Conservation (phyloP, 2,113 vertebrate species). For the Merops nubicus region DNA sequence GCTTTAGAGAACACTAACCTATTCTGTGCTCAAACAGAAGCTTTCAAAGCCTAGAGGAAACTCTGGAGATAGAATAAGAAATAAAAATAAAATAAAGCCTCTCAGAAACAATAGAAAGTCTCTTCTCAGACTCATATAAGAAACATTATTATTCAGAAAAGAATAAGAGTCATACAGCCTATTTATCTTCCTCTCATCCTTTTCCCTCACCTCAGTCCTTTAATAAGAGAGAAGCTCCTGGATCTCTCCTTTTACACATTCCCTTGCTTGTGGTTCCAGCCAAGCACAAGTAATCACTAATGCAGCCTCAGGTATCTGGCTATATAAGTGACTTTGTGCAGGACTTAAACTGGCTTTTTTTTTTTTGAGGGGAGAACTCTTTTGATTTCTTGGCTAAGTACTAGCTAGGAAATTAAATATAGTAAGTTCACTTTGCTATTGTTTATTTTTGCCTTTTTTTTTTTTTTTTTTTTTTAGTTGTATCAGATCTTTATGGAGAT, state of each 20-base stretch:
- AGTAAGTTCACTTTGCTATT: not conserved
- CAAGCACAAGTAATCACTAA: not conserved
- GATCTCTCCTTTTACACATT: not conserved
- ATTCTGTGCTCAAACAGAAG: not conserved
- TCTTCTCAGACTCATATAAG: not conserved
- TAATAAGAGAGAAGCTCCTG: not conserved
- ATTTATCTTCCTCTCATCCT: not conserved
- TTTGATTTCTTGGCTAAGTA: not conserved
- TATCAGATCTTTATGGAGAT: not conserved
- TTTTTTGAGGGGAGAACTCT: not conserved
- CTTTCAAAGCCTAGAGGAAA: not conserved
- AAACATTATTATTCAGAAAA: not conserved
- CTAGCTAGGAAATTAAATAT: not conserved
- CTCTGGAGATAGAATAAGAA: not conserved
- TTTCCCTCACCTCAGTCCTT: not conserved
- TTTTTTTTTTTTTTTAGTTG: not conserved
- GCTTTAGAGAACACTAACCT: conserved; percentile 69
- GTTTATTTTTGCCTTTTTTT: not conserved
- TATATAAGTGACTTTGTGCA: not conserved
- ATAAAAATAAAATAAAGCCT: not conserved
- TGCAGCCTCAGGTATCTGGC: not conserved
- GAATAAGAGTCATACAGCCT: not conserved
- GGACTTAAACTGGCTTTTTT: not conserved
- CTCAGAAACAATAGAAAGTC: conserved; percentile 5
- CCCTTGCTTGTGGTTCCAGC: not conserved